phyloP scores from a whole-genome alignment of 2,797 vertebrate genomes.

The Chelon auratus region DNA sequence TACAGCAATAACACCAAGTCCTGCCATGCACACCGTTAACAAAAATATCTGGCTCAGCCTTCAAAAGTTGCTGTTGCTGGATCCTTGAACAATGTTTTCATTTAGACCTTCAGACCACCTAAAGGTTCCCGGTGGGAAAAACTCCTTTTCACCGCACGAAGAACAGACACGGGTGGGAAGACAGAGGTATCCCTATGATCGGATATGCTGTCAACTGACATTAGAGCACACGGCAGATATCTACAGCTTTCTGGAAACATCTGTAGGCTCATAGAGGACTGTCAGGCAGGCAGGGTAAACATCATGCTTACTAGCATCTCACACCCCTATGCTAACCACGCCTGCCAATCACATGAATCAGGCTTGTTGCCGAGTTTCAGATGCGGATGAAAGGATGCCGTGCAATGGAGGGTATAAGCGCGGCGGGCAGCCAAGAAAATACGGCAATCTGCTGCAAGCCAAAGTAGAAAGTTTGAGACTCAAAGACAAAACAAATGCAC shows the following conservation, averaged over 20 bases:
- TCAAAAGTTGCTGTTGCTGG: slow-evolving; percentile 20
- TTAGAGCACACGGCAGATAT: slow-evolving; percentile 62
- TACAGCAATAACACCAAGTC: slow-evolving; percentile 20
- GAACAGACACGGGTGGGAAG: slow-evolving; percentile 55
- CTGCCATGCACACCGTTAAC: slow-evolving; percentile 19
- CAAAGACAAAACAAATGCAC: slow-evolving; percentile 30
- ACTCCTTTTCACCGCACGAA: slow-evolving; percentile 4
- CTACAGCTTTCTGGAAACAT: slow-evolving; percentile 73
- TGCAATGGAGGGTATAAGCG: slow-evolving; percentile 19
- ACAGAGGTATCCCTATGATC: slow-evolving; percentile 55
- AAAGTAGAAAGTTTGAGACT: slow-evolving; percentile 27
- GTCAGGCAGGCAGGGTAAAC: slow-evolving; percentile 70
- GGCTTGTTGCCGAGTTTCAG: slow-evolving; percentile 45
- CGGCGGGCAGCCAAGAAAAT: slow-evolving; percentile 16
- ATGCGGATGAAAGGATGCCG: slow-evolving; percentile 53
- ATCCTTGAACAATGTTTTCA: slow-evolving; percentile 39
- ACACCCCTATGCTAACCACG: slow-evolving; percentile 56
- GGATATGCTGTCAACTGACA: slow-evolving; percentile 66
- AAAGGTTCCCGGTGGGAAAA: slow-evolving; percentile 37
- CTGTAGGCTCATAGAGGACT: slow-evolving; percentile 62
- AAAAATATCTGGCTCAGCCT: slow-evolving; percentile 28
- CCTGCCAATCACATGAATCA: slow-evolving; percentile 68
- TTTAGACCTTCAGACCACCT: slow-evolving; percentile 52
- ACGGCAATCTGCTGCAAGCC: slow-evolving; percentile 33
- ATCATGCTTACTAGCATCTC: slow-evolving; percentile 65